Conservation (phyloP, 2,888 invertebrate species). For the Hymenopus coronatus region DNA sequence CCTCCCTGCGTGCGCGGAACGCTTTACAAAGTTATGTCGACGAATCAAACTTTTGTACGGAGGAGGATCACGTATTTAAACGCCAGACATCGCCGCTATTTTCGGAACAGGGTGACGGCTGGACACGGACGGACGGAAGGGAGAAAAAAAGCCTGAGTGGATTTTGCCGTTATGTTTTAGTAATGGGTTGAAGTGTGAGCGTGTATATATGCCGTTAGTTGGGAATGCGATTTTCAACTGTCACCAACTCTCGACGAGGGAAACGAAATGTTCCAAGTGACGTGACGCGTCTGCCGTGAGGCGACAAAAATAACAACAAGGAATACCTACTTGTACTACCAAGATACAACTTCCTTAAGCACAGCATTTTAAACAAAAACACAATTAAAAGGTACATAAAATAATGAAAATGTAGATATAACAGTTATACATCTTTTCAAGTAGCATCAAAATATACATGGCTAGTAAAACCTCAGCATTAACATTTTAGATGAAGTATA, state of each 20-base stretch:
- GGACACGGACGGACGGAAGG: not conserved
- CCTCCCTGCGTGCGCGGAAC: not conserved
- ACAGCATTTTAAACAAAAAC: no score
- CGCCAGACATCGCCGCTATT: not conserved
- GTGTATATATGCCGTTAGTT: not conserved
- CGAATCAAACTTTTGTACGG: not conserved
- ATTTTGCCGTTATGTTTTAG: not conserved
- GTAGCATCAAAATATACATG: no score
- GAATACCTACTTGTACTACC: not conserved
- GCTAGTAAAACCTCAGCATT: no score
- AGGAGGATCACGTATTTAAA: not conserved
- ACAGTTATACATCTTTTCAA: no score
- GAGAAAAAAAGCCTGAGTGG: not conserved
- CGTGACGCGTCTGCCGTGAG: not conserved
- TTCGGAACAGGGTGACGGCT: not conserved
- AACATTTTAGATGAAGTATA: no score
- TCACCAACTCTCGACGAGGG: not conserved
- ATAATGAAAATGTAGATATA: no score
- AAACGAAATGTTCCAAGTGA: not conserved
- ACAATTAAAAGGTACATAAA: no score
- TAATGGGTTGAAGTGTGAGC: not conserved
- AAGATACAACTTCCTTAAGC: not conserved
- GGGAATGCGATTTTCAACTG: not conserved
- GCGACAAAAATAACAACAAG: not conserved
- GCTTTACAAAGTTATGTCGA: conserved; percentile 14